phyloP scores from a whole-genome alignment of 2,888 invertebrate genomes.

The Nematopogon swammerdamellus region DNA sequence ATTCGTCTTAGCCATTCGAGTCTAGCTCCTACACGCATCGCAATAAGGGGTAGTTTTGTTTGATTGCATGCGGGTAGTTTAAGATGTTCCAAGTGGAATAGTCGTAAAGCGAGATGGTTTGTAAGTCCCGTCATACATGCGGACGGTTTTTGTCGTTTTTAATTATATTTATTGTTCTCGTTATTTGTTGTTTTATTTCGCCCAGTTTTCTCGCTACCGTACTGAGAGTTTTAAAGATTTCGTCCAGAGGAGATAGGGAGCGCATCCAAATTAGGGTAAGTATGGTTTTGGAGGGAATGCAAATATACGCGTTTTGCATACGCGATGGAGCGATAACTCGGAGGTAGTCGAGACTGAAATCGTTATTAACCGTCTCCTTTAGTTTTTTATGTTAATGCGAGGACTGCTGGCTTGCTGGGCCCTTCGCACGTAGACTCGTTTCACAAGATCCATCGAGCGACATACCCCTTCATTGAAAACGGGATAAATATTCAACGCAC shows the following conservation, averaged over 20 bases:
- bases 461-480: background rate
- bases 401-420: constrained; percentile 29
- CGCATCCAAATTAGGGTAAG: constrained; percentile 46
- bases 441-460: constrained; percentile 6
- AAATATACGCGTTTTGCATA: constrained; percentile 43
- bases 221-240: constrained; percentile 47
- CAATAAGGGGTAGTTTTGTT: background rate
- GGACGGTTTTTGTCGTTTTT: constrained; percentile 50
- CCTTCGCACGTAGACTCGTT: constrained; percentile 28
- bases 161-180: constrained; percentile 54
- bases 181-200: constrained; percentile 49
- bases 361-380: constrained; percentile 27
- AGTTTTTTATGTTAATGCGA: background rate
- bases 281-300: constrained; percentile 30
- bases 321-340: constrained; percentile 19
- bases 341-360: constrained; percentile 31
- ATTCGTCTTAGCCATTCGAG: background rate
- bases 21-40: background rate
- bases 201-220: constrained; percentile 42
- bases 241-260: constrained; percentile 29
- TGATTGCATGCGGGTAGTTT: too few relatives aligned
- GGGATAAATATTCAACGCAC: constrained; percentile 3
- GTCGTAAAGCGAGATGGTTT: background rate
- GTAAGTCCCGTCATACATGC: constrained; percentile 30
- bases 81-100: background rate